Evolutionary conservation across 2,888 invertebrate genomes (phyloP).

Genomic region (Imbricaverruca yamaguchii): DNA sequence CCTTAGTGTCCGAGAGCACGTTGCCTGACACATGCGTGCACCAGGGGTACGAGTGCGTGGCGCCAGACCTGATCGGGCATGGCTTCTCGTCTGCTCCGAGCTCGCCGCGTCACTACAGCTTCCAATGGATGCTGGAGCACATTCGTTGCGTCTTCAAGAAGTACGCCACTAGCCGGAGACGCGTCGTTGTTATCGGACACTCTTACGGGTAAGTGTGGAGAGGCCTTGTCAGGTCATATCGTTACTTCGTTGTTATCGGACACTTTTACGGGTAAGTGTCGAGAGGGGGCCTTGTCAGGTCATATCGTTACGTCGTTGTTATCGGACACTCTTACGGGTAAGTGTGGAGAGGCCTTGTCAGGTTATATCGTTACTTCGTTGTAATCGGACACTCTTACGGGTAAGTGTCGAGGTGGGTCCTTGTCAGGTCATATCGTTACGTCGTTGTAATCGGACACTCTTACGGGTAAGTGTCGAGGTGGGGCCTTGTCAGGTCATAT

Average conservation of each 20-base stretch:
- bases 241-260: too few species aligned
- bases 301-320: conserved; percentile 54
- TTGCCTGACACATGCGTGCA: too few species aligned
- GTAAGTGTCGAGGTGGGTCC: too few species aligned
- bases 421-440: too few species aligned
- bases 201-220: conserved; percentile 57
- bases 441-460: conserved; percentile 59
- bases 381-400: too few species aligned
- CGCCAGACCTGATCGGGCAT: conserved; percentile 60
- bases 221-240: conserved; percentile 37
- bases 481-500: conserved; percentile 45
- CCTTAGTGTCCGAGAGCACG: too few species aligned
- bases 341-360: conserved; percentile 46
- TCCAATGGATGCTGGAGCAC: conserved; percentile 53
- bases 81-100: conserved; percentile 56
- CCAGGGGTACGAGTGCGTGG: conserved; percentile 54
- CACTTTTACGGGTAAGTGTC: too few species aligned
- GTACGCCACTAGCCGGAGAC: conserved; percentile 49
- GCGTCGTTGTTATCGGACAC: conserved; percentile 57
- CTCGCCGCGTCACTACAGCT: conserved; percentile 50
- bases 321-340: conserved; percentile 64
- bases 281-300: too few species aligned
- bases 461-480: conserved; percentile 56
- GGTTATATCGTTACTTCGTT: too few species aligned
- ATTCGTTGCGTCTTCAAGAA: conserved; percentile 53